Conservation (phyloP, 2,888 invertebrate species). For the Cyaniris semiargus region DNA sequence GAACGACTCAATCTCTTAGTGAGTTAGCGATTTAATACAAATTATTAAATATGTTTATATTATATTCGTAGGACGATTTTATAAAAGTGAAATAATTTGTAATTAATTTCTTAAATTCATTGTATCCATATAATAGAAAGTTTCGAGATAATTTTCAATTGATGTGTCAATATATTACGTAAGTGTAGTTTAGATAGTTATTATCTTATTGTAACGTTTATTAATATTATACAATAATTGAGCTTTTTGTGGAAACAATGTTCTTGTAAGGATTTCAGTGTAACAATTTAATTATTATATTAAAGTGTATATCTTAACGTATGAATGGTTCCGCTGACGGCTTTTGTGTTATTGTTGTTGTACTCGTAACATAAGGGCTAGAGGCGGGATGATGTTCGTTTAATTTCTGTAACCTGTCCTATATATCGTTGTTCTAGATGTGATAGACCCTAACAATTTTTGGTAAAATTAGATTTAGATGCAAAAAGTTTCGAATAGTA, state of each 20-base stretch:
- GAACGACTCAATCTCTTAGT: slow-evolving; percentile 40
- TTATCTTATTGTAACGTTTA: slow-evolving; percentile 59
- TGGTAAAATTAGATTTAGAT: no score
- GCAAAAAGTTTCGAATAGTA: no score
- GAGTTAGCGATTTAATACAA: slow-evolving; percentile 57
- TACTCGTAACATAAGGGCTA: not conserved
- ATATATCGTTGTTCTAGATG: no score
- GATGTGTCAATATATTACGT: slow-evolving; percentile 68
- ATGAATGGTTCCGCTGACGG: slow-evolving; percentile 31
- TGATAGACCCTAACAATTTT: no score
- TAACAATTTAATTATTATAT: slow-evolving; percentile 71
- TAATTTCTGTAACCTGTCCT: not conserved
- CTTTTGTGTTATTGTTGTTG: slow-evolving; percentile 7
- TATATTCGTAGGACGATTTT: slow-evolving; percentile 52
- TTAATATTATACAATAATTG: slow-evolving; percentile 55
- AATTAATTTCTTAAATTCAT: slow-evolving; percentile 53
- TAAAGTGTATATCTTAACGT: slow-evolving; percentile 65
- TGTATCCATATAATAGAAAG: slow-evolving; percentile 49
- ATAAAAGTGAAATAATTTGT: slow-evolving; percentile 47
- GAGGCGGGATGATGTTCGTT: slow-evolving; percentile 18
- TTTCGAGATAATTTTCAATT: slow-evolving; percentile 64
- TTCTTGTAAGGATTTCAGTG: slow-evolving; percentile 67
- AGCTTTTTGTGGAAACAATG: slow-evolving; percentile 65
- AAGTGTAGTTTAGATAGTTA: slow-evolving; percentile 64
- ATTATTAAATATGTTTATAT: slow-evolving; percentile 60